Evolutionary conservation across 2,113 vertebrate genomes (phyloP), one percentile per base, ranked within the genome.

Genomic region (Pluvianellus socialis): DNA sequence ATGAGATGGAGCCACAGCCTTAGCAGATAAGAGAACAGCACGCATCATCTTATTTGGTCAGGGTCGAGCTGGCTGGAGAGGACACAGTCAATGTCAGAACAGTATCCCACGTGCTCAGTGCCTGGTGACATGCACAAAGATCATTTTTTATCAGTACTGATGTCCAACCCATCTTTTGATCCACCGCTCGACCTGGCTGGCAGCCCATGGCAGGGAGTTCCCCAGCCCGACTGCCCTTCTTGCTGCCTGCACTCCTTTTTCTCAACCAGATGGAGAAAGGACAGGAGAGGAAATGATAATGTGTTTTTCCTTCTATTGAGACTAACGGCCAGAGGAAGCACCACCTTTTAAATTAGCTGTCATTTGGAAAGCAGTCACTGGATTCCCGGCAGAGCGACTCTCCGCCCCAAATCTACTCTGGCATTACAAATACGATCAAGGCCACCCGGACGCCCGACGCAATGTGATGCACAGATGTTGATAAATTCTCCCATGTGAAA

Each of bases 401-500:
- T 32, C 45, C 18, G 11, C 70, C 70, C 81, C 66, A 50, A 44
- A 45, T 38, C 79, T 65, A 19, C 84, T 89, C 73, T 1, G 2
- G 67, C 53, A n/a, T 79, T 12, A 9, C 61, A 40, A 24, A 38
- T 32, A 45, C 5, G 3, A 32, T 49, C 90, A 61, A 82, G 93
- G 96, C 96, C 92, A 92, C 65, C 79, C 18, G 8, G 77, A 26
- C 4, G 7, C 62, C 33, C 14, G 0, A 17, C 2, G 30, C 90
- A 95, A 90, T 13, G 65, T 92, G 94, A 97, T 85, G 83, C 88
- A 65, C 71, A 94, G 92, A 88, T 95, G 92, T 95, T 97, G 97
- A 96, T 95, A 97, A 79, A 90, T 96, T 95, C 93, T 91, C 86
- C 86, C 74, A 75, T 16, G 76, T 97, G 96, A 94, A 90, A 94